Evolutionary conservation across 1,140 invertebrate species (phyloP).

Genomic region (Bacillus rossius): DNA sequence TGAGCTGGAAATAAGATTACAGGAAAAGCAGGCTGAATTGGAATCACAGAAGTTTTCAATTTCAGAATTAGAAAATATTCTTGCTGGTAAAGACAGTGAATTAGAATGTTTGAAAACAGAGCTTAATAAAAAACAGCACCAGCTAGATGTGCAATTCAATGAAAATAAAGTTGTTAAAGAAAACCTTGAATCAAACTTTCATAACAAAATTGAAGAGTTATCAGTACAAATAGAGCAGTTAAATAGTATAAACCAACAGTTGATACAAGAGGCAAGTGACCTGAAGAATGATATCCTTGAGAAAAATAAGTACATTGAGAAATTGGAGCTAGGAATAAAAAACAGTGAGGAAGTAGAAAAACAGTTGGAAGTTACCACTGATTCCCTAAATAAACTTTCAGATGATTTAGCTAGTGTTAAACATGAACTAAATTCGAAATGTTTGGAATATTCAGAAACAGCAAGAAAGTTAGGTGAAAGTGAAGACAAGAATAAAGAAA

Average conservation of each 20-base stretch:
- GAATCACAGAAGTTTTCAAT: too few species aligned
- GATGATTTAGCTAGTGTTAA: neutral
- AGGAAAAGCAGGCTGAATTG: conserved; percentile 14
- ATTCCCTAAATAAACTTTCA: neutral
- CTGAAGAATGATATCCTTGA: neutral
- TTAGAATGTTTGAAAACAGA: neutral
- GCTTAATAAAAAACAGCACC: too few species aligned
- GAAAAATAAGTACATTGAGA: neutral
- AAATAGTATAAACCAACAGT: too few species aligned
- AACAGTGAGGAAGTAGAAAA: neutral
- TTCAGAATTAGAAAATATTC: too few species aligned
- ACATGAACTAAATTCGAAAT: conserved; percentile 1
- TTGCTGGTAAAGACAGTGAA: conserved; percentile 1
- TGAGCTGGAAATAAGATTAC: conserved; percentile 22
- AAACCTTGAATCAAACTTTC: too few species aligned
- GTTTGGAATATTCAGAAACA: conserved; percentile 15
- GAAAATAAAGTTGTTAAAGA: too few species aligned
- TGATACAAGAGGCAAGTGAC: too few species aligned
- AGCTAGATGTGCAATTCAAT: too few species aligned
- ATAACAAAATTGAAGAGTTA: too few species aligned
- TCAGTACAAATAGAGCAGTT: too few species aligned
- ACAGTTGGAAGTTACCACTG: neutral
- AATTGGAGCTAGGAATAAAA: neutral
- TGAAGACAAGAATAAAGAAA: conserved; percentile 15
- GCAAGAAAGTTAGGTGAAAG: conserved; percentile 7